Conservation (phyloP, 92 coral and sea anemone genomes). For the Galaxea fascicularis region DNA sequence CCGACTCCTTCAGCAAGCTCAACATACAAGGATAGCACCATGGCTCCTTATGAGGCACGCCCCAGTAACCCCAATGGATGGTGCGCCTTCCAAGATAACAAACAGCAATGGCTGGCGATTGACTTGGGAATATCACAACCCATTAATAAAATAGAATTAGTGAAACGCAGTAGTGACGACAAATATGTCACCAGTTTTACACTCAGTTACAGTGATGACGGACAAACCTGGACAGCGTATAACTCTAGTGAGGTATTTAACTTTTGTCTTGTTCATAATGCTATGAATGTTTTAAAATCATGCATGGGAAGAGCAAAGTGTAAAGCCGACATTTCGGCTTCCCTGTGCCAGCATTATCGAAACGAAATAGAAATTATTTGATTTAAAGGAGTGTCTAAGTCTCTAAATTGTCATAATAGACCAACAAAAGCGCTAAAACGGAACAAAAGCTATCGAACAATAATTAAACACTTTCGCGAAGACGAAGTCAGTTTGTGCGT, state of each 20-base stretch:
- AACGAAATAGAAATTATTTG: too few relatives aligned
- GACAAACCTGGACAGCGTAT: background rate
- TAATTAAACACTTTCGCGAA: too few relatives aligned
- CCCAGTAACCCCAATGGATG: conserved; percentile 23
- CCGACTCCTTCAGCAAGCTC: background rate
- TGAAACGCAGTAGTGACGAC: background rate
- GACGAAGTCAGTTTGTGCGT: too few relatives aligned
- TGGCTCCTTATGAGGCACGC: conserved; percentile 24
- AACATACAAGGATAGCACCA: background rate
- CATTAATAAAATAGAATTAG: conserved; percentile 14
- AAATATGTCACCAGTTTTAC: background rate
- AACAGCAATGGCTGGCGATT: conserved; percentile 2
- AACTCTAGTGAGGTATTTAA: conserved; percentile 4
- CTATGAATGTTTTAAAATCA: background rate
- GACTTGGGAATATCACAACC: conserved; percentile 13
- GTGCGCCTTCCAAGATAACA: background rate
- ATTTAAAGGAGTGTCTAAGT: too few relatives aligned
- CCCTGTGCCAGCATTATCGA: too few relatives aligned
- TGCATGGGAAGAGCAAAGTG: background rate
- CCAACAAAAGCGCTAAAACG: too few relatives aligned
- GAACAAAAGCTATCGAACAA: too few relatives aligned
- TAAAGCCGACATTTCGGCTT: too few relatives aligned
- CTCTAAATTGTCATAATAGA: too few relatives aligned
- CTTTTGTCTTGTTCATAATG: background rate
- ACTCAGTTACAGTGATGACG: background rate